A percentile compares a stretch with the other conserved stretches of the same genome.
Evolutionary conservation across 2,113 vertebrate species (phyloP).

Genomic region (Spea bombifrons): DNA sequence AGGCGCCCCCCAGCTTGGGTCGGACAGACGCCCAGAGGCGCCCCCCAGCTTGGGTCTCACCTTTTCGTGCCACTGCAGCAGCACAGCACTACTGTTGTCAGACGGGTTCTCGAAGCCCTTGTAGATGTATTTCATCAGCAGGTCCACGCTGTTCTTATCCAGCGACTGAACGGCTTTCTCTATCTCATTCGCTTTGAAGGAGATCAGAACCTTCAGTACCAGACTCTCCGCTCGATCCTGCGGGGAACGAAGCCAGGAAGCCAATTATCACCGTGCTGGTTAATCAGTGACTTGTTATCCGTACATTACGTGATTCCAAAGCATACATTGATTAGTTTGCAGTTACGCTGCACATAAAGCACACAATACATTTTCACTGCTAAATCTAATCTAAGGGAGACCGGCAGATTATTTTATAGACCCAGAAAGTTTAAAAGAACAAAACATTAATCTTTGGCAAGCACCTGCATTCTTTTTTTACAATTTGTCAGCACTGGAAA

Average conservation of each 20-base stretch:
- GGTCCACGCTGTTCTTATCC: conserved; percentile 89
- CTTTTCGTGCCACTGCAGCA: conserved; percentile 98
- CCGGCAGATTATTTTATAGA: too few species aligned
- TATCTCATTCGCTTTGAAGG: conserved; percentile 93
- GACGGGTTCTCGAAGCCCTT: conserved; percentile 96
- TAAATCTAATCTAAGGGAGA: too few species aligned
- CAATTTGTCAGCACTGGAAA: too few species aligned
- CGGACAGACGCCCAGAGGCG: too few species aligned
- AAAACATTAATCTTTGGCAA: too few species aligned
- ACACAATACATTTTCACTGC: too few species aligned
- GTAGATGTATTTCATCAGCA: conserved; percentile 99
- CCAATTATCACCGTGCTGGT: rapidly evolving
- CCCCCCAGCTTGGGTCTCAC: conserved; percentile 55
- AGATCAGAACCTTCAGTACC: conserved; percentile 92
- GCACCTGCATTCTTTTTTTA: too few species aligned
- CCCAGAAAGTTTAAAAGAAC: too few species aligned
- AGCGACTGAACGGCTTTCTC: conserved; percentile 93
- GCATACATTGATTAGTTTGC: too few species aligned
- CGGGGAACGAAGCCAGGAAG: conserved; percentile 5
- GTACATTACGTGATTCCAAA: too few species aligned
- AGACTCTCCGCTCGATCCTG: conserved; percentile 93
- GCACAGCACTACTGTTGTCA: conserved; percentile 92
- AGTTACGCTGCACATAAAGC: too few species aligned
- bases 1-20: too few species aligned
- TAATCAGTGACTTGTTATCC: neutral